Conservation (phyloP, 2,797 vertebrate species). For the Macropus fuliginosus region DNA sequence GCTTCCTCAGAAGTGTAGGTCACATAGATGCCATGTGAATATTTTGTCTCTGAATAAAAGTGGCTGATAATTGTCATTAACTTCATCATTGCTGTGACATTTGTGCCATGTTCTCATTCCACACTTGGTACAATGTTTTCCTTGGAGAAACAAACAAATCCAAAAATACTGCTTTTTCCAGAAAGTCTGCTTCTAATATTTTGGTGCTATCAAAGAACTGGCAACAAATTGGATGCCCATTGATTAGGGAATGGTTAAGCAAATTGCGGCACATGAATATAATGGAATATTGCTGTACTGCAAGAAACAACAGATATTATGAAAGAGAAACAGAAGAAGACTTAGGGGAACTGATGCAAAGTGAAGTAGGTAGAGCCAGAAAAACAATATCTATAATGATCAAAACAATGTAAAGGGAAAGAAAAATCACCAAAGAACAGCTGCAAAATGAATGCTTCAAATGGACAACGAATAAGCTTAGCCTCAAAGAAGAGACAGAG, state of each 20-base stretch:
- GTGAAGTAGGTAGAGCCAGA: neutral
- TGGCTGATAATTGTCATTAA: neutral
- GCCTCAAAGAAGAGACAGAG: neutral
- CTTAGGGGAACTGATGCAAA: neutral
- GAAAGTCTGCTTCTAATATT: neutral
- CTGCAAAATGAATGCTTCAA: neutral
- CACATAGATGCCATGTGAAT: neutral
- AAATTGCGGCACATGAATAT: neutral
- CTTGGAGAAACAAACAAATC: slow-evolving; percentile 14
- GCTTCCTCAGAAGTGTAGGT: neutral
- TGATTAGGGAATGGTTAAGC: neutral
- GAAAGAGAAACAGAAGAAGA: neutral
- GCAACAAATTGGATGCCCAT: neutral
- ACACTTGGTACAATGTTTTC: neutral
- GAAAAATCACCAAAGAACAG: neutral
- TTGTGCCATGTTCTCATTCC: neutral
- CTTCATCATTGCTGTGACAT: neutral
- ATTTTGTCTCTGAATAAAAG: neutral
- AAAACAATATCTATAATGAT: neutral
- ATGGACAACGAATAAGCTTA: neutral
- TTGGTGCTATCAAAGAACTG: neutral
- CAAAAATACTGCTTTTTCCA: neutral
- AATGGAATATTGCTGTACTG: neutral
- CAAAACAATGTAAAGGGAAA: neutral
- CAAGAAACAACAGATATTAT: neutral